Conservation (phyloP, 2,888 invertebrate species). For the Standfussiana lucernea region DNA sequence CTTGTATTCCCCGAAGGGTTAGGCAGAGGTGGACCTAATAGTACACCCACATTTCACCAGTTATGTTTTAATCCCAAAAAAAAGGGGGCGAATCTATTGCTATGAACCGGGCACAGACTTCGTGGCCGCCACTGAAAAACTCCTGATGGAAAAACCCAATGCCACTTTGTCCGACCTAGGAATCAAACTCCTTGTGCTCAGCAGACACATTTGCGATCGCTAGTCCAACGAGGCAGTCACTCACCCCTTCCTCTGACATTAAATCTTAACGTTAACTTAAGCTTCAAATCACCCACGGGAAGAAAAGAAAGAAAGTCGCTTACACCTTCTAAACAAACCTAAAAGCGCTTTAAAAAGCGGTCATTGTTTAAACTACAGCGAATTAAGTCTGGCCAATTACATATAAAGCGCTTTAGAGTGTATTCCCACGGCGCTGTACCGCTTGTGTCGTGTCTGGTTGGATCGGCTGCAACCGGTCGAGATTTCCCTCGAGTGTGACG, state of each 20-base stretch:
- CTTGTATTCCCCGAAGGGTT: not conserved
- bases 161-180: too few species aligned
- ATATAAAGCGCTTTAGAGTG: conserved; percentile 59
- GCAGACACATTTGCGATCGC: not conserved
- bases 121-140: not conserved
- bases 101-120: not conserved
- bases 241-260: not conserved
- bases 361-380: conserved; percentile 52
- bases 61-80: not conserved
- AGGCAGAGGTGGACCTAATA: not conserved
- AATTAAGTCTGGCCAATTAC: conserved; percentile 61
- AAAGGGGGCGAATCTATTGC: not conserved
- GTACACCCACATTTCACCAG: not conserved
- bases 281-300: not conserved
- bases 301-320: conserved; percentile 2
- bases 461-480: conserved; percentile 59
- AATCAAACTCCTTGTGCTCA: too few species aligned
- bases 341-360: conserved; percentile 35
- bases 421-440: conserved; percentile 60
- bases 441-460: conserved; percentile 64
- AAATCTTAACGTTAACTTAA: not conserved
- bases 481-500: conserved; percentile 66
- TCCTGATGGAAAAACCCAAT: not conserved
- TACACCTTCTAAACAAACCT: conserved; percentile 17
- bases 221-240: not conserved